Percentiles rank a stretch among this genome's conserved stretches.
phyloP scores from a whole-genome alignment of 2,888 invertebrate species.

The Drosophila recens region DNA sequence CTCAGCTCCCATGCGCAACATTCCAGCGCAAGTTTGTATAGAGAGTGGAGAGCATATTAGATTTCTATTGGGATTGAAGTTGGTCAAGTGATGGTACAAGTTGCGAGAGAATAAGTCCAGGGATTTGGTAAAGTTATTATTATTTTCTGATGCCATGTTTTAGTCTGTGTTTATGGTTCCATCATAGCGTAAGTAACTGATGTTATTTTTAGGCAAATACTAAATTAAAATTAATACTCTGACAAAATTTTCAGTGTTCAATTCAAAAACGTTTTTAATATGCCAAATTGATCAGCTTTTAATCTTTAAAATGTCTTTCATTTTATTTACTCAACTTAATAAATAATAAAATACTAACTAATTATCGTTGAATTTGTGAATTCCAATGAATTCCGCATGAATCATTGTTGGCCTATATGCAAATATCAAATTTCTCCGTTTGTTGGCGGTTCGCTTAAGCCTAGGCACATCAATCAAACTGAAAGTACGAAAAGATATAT shows the following conservation, averaged over 20 bases:
- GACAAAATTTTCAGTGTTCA: slow-evolving; percentile 11
- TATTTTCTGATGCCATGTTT: slow-evolving; percentile 3
- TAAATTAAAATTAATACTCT: slow-evolving; percentile 1
- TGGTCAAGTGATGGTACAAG: slow-evolving; percentile 33
- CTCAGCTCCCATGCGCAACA: slow-evolving; percentile 54
- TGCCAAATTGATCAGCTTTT: slow-evolving; percentile 12
- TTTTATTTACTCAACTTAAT: not conserved
- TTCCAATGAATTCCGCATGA: slow-evolving; percentile 22
- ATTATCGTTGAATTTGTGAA: slow-evolving; percentile 1
- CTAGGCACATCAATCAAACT: slow-evolving; percentile 55
- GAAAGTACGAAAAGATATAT: slow-evolving; percentile 21
- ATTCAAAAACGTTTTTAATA: not conserved
- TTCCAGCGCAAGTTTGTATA: slow-evolving; percentile 46
- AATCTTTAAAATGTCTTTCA: not conserved
- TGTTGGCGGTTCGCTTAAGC: slow-evolving; percentile 5
- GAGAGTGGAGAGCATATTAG: slow-evolving; percentile 57
- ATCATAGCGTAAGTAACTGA: not conserved
- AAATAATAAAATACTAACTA: not conserved
- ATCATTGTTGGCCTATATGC: slow-evolving; percentile 39
- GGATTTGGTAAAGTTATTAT: slow-evolving; percentile 9
- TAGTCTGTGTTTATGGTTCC: not conserved
- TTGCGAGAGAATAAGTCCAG: slow-evolving; percentile 41
- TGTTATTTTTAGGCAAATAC: not conserved
- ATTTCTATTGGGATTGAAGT: slow-evolving; percentile 30
- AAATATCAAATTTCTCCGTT: slow-evolving; percentile 29